Evolutionary conservation across 2,113 vertebrate genomes (phyloP), one percentile per base, ranked within the genome.

Genomic region (Mustela lutreola): DNA sequence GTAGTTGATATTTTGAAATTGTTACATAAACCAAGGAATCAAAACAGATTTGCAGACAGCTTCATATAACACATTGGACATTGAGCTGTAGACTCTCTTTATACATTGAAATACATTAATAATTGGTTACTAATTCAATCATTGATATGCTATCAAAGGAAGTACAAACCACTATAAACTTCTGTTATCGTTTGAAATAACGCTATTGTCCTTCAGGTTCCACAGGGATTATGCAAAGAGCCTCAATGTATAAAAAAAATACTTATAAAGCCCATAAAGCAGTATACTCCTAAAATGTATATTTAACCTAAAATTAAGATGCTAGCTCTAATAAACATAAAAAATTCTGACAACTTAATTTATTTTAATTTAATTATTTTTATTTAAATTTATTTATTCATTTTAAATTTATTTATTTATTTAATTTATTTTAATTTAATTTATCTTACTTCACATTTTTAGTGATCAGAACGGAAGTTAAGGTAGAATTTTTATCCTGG

Each of bases 291-390:
- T 60, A 84, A 21, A 67, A 65, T 58, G 83, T 22, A 87, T 71
- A 91, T n/a, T 79, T 92, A 86, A 83, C 18, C 28, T 84, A 94
- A 92, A 97, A 81, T 21, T 96, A 92, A 92, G 45, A 84, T 88
- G 70, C 19, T 67, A 84, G 3, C 31, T 88, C 11, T 42, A 93
- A 91, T 80, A 93, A 91, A 91, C 10, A 62, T 33, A 50, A 73
- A 80, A 75, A 24, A 26, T 50, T 70, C 33, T 95, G 56, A 83
- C 42, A 85, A 80, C 28, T 83, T 91, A 48, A 92, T 94, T 56
- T 78, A 63, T 11, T 48, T 48, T 48, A 48, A 48, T 11, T 48
- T 48, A 48, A 48, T 48, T 2, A 48, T 48, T 48, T 48, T 48
- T 48, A 48, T 48, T 48, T 48, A 48, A 48, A 48, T 48, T 48